Conservation (phyloP, 2,113 vertebrate species). For the Tetraodon nigroviridis region DNA sequence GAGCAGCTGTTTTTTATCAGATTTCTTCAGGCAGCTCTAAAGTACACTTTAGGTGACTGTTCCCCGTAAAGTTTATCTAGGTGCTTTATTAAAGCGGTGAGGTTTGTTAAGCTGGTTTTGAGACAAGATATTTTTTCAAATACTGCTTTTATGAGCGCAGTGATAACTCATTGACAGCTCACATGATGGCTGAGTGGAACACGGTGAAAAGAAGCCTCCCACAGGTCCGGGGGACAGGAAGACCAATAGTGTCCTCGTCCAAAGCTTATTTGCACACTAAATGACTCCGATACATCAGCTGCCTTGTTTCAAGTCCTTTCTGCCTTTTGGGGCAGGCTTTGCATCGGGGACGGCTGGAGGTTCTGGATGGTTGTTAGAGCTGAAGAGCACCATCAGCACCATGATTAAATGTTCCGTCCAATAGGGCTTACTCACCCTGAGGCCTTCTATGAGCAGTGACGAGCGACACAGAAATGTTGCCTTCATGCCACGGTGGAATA, state of each 20-base stretch:
- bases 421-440: constrained; percentile 5
- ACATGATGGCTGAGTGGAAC: constrained; percentile 36
- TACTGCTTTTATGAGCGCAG: constrained; percentile 36
- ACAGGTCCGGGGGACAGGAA: constrained; percentile 8
- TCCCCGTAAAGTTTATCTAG: constrained; percentile 70
- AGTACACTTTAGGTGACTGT: constrained; percentile 66
- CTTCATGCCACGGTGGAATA: neutral
- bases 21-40: constrained; percentile 52
- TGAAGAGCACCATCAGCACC: neutral
- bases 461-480: constrained; percentile 16
- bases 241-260: constrained; percentile 25
- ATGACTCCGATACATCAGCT: too few species aligned
- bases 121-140: constrained; percentile 44
- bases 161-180: constrained; percentile 71
- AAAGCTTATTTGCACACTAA: constrained; percentile 45
- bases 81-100: constrained; percentile 3
- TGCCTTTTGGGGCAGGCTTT: too few species aligned
- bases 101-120: constrained; percentile 37
- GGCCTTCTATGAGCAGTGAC: constrained; percentile 26
- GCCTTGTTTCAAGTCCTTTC: too few species aligned
- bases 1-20: constrained; percentile 29
- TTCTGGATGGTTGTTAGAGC: constrained; percentile 17
- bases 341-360: too few species aligned
- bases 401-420: constrained; percentile 24
- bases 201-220: constrained; percentile 4